Conservation (phyloP, 2,113 vertebrate genomes). For the Puma concolor region DNA sequence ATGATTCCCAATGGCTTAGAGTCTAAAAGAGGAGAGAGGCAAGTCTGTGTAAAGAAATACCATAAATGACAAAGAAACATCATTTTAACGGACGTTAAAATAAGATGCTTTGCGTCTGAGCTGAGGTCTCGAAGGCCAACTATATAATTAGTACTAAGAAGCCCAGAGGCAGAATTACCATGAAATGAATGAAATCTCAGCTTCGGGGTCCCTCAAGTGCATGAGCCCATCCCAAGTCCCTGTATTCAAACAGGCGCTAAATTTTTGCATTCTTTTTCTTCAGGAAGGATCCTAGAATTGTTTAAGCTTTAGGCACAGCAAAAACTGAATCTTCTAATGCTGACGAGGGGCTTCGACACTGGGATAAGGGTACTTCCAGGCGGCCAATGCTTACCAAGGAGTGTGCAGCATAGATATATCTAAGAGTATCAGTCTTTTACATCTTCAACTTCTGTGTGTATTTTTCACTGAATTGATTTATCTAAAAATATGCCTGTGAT, state of each 20-base stretch:
- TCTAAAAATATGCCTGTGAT: not conserved
- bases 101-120: not conserved
- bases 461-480: constrained; percentile 25
- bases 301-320: not conserved
- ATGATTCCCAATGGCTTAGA: not conserved
- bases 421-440: not conserved
- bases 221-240: not conserved
- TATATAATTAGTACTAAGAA: not conserved
- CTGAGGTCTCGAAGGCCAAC: not conserved
- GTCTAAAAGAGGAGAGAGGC: not conserved
- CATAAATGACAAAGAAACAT: not conserved
- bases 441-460: not conserved
- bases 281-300: not conserved
- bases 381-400: not conserved
- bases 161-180: not conserved
- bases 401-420: not conserved
- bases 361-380: not conserved
- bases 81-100: not conserved
- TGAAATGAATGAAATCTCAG: not conserved
- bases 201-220: not conserved
- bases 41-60: not conserved
- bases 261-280: not conserved
- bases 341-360: not conserved
- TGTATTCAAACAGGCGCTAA: not conserved
- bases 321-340: not conserved